phyloP scores from a whole-genome alignment of 2,113 vertebrate genomes.

The Lamprotornis superbus region DNA sequence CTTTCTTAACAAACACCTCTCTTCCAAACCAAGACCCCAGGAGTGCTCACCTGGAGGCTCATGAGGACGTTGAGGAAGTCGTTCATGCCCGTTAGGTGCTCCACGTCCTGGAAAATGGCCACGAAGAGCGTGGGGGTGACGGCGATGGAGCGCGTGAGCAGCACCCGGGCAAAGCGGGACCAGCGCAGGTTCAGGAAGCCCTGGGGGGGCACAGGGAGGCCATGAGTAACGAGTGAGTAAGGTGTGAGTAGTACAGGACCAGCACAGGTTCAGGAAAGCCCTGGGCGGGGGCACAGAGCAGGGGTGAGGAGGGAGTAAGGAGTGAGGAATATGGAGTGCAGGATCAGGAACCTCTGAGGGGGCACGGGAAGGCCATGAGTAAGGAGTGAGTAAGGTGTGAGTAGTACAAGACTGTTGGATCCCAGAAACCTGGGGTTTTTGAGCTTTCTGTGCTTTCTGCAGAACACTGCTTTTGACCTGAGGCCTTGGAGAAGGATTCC shows the following conservation, averaged over 20 bases:
- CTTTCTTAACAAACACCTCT: too few relatives aligned
- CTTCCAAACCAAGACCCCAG: too few relatives aligned
- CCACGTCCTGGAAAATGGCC: constrained; percentile 88
- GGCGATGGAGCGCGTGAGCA: constrained; percentile 90
- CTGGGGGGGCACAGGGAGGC: neutral
- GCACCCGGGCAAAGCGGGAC: constrained; percentile 87
- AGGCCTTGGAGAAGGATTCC: too few relatives aligned
- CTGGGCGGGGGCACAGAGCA: neutral
- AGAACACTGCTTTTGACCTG: too few relatives aligned
- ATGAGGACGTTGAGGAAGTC: constrained; percentile 94
- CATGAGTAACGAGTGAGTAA: neutral
- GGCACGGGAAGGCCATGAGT: accelerated
- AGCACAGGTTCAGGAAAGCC: neutral
- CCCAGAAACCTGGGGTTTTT: too few relatives aligned
- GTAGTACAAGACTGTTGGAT: too few relatives aligned
- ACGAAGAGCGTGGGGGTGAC: constrained; percentile 89
- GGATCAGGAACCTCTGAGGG: neutral
- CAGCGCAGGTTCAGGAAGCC: neutral
- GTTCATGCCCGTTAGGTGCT: constrained; percentile 91
- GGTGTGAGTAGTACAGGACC: neutral
- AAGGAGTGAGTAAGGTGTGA: neutral
- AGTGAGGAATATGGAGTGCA: neutral
- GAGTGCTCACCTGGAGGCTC: constrained; percentile 86
- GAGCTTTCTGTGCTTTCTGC: too few relatives aligned
- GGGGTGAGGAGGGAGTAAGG: neutral